These are phyloP conservation scores for Pachyrhynchus sulphureomaculatus DNA, from an alignment of 1,140 invertebrate genomes.

Conservation along the genomic window DNA sequence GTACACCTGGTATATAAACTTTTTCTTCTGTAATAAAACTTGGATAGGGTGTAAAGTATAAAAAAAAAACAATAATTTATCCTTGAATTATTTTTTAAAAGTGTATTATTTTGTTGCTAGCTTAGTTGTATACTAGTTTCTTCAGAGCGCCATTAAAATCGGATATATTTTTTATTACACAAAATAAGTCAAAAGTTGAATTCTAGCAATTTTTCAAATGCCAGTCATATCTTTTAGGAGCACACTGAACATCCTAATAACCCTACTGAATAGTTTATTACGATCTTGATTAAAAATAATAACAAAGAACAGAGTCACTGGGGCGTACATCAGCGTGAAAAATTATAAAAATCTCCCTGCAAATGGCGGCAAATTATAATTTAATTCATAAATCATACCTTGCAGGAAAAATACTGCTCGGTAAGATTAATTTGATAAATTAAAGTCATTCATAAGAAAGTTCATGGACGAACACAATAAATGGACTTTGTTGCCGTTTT, in stretches of 20 bases:
- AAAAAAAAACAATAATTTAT: too few relatives aligned
- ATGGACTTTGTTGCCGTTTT: slow-evolving; percentile 1
- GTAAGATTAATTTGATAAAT: slow-evolving; percentile 14
- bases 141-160: too few relatives aligned
- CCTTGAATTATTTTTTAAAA: too few relatives aligned
- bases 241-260: neutral
- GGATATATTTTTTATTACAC: too few relatives aligned
- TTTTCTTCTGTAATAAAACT: too few relatives aligned
- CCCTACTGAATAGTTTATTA: neutral
- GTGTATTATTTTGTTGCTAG: too few relatives aligned
- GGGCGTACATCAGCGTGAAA: slow-evolving; percentile 17
- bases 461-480: slow-evolving; percentile 6
- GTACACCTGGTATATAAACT: too few relatives aligned
- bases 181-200: too few relatives aligned
- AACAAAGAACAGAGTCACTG: slow-evolving; percentile 12
- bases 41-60: too few relatives aligned
- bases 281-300: slow-evolving; percentile 22
- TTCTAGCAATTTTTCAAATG: too few relatives aligned
- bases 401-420: slow-evolving; percentile 9
- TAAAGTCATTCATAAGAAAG: slow-evolving; percentile 12
- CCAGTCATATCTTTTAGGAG: too few relatives aligned
- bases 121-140: too few relatives aligned
- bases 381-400: slow-evolving; percentile 18
- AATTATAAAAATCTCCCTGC: slow-evolving; percentile 19
- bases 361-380: slow-evolving; percentile 13